Evolutionary conservation across 1,140 invertebrate species (phyloP), one percentile per base, ranked within the genome.

Genomic region (Panagrolaimus sp.): DNA sequence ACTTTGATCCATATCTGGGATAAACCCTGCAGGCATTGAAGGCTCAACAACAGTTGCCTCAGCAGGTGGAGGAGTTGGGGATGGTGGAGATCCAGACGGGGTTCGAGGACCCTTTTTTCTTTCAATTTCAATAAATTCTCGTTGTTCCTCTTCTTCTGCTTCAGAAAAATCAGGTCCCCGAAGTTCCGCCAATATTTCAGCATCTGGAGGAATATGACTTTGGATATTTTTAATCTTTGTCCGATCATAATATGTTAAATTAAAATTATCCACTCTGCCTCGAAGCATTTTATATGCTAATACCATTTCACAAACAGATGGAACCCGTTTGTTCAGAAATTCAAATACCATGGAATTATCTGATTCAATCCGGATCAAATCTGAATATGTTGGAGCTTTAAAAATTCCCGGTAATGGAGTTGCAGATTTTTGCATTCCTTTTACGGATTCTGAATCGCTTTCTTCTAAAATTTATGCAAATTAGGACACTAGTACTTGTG

Each of bases 241-340:
- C 14, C 52, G 52, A 58, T 58, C 52, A 17, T n/a, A 58, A 58
- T 58, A 58, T 26, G 28, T 21, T 26, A 21, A 21, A 21, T 21
- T 26, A 58, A 58, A 58, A 14, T 21, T 28, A 58, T 58, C 52
- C 10, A 58, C 52, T 28, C 52, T 21, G 5, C 52, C 52, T 21
- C 52, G 52, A 26, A 58, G 52, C 52, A 58, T 58, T n/a, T 58
- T 58, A 28, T 58, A 58, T 12, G 52, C 52, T 12, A 58, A n/a
- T 10, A 58, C 52, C 52, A 58, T 58, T 17, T 58, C 52, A 58
- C 52, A 58, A 58, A 58, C 52, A 21, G 52, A 58, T 58, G 52
- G 52, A 14, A 28, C 28, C 52, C 52, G 52, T 26, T 28, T 21
- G 4, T 58, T 21, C 21, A 58, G 17, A 58, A 58, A 58, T 28